These are phyloP conservation scores for Mactra quadrangularis DNA, from an alignment of 1,140 invertebrate genomes.

Conservation along the genomic window DNA sequence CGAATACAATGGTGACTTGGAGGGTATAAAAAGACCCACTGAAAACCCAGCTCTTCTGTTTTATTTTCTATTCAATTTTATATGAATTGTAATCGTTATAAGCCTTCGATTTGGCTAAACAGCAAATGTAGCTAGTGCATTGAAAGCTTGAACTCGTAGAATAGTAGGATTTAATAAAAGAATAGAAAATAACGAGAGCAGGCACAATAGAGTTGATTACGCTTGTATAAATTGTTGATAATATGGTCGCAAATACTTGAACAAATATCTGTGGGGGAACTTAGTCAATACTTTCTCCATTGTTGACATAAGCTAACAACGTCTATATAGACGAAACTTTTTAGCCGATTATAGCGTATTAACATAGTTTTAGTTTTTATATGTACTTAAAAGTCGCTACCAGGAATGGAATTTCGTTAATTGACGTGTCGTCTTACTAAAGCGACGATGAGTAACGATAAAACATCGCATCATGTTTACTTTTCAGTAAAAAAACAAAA, in stretches of 20 bases:
- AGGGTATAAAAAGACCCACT: conserved; percentile 43
- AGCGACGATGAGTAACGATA: conserved; percentile 20
- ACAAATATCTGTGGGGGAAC: conserved; percentile 39
- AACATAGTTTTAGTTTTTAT: conserved; percentile 52
- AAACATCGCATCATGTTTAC: conserved; percentile 10
- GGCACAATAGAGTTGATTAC: conserved; percentile 53
- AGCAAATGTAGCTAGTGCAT: conserved; percentile 31
- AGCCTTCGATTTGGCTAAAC: conserved; percentile 43
- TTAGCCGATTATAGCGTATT: conserved; percentile 43
- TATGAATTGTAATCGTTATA: conserved; percentile 60
- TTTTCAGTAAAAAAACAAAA: neutral
- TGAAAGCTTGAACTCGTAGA: conserved; percentile 13
- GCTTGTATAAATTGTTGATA: neutral
- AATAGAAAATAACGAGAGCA: conserved; percentile 6
- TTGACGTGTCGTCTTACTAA: conserved; percentile 12
- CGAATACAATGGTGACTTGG: conserved; percentile 55
- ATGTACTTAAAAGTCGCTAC: conserved; percentile 45
- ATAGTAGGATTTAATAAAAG: conserved; percentile 49
- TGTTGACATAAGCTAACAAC: conserved; percentile 42
- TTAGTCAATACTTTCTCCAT: conserved; percentile 35
- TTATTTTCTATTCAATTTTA: conserved; percentile 50
- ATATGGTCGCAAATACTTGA: conserved; percentile 38
- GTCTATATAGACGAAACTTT: conserved; percentile 35
- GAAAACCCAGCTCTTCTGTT: conserved; percentile 26
- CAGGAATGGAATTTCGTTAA: conserved; percentile 46